Conservation (phyloP, 2,888 invertebrate genomes). For the Volucella bombylans region DNA sequence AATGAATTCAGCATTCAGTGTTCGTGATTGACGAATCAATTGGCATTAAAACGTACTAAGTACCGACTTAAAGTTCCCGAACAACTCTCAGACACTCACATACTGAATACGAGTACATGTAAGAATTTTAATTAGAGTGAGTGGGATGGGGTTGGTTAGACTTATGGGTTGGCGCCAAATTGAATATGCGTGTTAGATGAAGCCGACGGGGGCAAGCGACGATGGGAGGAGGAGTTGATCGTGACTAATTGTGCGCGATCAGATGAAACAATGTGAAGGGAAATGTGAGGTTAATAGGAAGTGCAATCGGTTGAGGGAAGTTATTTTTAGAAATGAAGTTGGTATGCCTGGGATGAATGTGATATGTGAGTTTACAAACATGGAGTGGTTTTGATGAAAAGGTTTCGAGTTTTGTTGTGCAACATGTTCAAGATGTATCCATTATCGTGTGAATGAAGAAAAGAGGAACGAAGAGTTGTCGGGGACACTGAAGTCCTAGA, state of each 20-base stretch:
- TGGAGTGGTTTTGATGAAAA: neutral
- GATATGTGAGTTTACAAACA: neutral
- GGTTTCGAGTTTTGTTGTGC: neutral
- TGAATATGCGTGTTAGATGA: neutral
- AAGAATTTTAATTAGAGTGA: conserved; percentile 49
- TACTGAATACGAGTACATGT: neutral
- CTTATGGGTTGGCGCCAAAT: conserved; percentile 43
- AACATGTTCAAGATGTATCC: too few relatives aligned
- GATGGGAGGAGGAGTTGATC: conserved; percentile 38
- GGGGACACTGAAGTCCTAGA: neutral
- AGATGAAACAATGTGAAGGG: conserved; percentile 48
- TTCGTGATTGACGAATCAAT: conserved; percentile 66
- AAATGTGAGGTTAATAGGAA: conserved; percentile 48
- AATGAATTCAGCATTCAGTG: conserved; percentile 14
- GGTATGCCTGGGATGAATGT: neutral
- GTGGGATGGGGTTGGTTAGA: conserved; percentile 39
- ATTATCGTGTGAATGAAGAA: too few relatives aligned
- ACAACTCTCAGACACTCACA: conserved; percentile 20
- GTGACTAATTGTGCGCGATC: conserved; percentile 59
- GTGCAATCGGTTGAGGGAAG: conserved; percentile 28
- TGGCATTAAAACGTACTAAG: conserved; percentile 62
- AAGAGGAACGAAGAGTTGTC: neutral
- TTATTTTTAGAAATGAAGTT: conserved; percentile 4
- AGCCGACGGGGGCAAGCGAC: neutral
- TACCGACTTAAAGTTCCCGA: conserved; percentile 35